Evolutionary conservation across 2,888 invertebrate species (phyloP), one percentile per base, ranked within the genome.

Genomic region (Perizoma flavofasciatum): DNA sequence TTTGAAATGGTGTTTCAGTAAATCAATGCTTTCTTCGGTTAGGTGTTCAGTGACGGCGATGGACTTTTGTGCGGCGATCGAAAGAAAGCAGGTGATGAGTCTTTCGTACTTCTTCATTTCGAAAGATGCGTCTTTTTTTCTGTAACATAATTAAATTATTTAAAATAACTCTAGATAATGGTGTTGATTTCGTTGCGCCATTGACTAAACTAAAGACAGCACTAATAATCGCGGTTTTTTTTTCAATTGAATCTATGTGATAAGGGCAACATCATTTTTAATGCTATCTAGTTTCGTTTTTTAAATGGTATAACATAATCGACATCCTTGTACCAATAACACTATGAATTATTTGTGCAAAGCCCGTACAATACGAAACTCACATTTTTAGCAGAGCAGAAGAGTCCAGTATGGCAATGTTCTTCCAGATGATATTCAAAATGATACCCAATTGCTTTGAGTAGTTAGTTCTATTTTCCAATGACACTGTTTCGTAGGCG

Each of bases 391-490:
- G 79, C 5, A 86, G 83, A 40, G 88, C 82, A 5, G 82, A 71
- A 0, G 88, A 81, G 49, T 93, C 91, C 33, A 95, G 70, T 0
- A 92, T 87, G 0, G 89, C 88, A 49, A 93, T 89, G 74, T 95
- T 95, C 58, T 91, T 93, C 95, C 95, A 95, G 5, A 95, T 68
- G 8, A 93, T 81, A 63, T 92, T 88, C 65, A 93, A 90, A 10
- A 95, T 70, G 5, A 79, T 81, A 40, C 79, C 82, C 41, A 95
- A 77, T 63, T 94, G 93, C 11, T 79, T 71, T 0, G 91, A 88
- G 67, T 93, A 89, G 32, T 89, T 82, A 9, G 79, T 80, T 62
- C 93, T 92, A 48, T 93, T 88, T 43, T 93, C 92, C 49, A 95
- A 82, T 4, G 93, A 87, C 2, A 93, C 87, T 0, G 83, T 82